These are phyloP conservation scores for Lates japonicus DNA, from an alignment of 2,797 vertebrate species.

Conservation along the genomic window DNA sequence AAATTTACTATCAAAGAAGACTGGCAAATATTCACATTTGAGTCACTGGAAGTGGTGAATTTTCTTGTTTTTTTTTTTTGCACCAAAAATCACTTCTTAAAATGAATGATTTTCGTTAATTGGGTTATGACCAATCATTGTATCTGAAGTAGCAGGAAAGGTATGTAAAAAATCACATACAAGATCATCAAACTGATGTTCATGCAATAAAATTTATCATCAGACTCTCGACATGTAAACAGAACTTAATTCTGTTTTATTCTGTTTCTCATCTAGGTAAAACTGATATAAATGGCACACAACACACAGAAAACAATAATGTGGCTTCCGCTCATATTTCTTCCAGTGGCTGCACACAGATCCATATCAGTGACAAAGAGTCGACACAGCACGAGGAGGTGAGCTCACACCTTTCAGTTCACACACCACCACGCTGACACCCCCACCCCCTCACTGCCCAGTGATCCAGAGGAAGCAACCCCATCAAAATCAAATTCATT, in stretches of 20 bases:
- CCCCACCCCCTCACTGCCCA: too few relatives aligned
- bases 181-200: background rate
- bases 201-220: background rate
- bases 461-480: slow-evolving; percentile 54
- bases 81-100: too few relatives aligned
- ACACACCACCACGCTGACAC: background rate
- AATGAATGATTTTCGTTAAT: background rate
- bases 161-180: background rate
- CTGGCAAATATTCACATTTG: background rate
- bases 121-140: background rate
- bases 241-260: background rate
- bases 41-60: background rate
- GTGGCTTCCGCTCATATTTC: slow-evolving; percentile 4
- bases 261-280: background rate
- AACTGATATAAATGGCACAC: background rate
- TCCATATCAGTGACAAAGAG: background rate
- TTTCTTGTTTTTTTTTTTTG: background rate
- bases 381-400: background rate
- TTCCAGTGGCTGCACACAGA: background rate
- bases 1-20: background rate
- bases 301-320: background rate
- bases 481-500: slow-evolving; percentile 65
- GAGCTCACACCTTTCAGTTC: slow-evolving; percentile 18
- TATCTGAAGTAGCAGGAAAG: background rate
- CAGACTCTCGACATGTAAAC: background rate